Evolutionary conservation across 53 echinoderm and acorn worm species (phyloP), one percentile per base, ranked within the genome.

Genomic region (Holothuria leucospilota): DNA sequence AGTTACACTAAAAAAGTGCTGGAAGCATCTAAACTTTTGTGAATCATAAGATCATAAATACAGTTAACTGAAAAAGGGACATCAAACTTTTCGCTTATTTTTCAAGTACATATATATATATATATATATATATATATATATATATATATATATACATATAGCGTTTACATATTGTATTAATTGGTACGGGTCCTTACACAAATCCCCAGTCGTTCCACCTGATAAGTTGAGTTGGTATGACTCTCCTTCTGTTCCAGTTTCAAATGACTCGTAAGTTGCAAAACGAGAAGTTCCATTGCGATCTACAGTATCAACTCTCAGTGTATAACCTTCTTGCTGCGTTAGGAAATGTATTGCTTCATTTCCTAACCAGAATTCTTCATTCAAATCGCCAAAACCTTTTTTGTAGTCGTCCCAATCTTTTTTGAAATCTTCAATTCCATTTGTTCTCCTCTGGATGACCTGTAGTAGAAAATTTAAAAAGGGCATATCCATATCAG

Each of bases 291-390:
- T 2, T 42, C 72, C 41, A 23, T 42, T 12, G 6, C n/a, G 15
- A 16, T 40, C 49, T 2, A 16, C 49, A 13, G 49, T 13, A 3
- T 72, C 72, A 40, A 72, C 13, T 72, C 72, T 41, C 49, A 72
- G 41, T 5, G 46, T 72, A 49, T 39, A 42, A 9, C 20, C 5
- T 49, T 26, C 49, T 12, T 72, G 72, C 12, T 20, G n/a, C 11
- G 72, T 72, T 23, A 72, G 42, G 46, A 42, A 72, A 72, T 72
- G 72, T 12, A 72, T 39, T 41, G 72, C 72, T 21, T 72, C 46
- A 25, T 72, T 72, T 42, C 72, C 72, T 13, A 72, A 40, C 72
- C 72, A 72, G 41, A 42, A 40, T 42, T 72, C 72, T 42, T 29
- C 72, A 24, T 39, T 40, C 41, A 72, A n/a, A 21, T 72, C 72